Conservation (phyloP, 1,140 invertebrate genomes). For the Pseudomyrmex pallidus region DNA sequence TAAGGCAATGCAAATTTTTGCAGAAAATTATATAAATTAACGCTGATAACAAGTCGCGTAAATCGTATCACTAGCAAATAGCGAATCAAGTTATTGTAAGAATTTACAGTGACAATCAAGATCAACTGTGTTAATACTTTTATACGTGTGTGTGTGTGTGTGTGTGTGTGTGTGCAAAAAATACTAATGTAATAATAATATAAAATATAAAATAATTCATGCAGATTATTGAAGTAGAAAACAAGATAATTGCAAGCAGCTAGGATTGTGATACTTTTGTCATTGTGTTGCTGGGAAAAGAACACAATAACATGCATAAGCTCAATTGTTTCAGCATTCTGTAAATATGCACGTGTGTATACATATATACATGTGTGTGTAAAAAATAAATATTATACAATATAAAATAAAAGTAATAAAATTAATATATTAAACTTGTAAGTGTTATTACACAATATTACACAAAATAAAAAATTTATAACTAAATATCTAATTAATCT, state of each 20-base stretch:
- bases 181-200: conserved; percentile 39
- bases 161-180: conserved; percentile 27
- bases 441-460: conserved; percentile 19
- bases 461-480: conserved; percentile 6
- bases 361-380: too few species aligned
- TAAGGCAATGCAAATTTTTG: too few species aligned
- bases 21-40: too few species aligned
- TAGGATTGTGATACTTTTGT: conserved; percentile 40
- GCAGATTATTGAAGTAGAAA: conserved; percentile 52
- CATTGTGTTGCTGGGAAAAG: conserved; percentile 35
- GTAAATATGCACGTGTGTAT: too few species aligned
- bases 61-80: too few species aligned
- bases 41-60: too few species aligned
- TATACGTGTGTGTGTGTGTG: neutral
- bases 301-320: conserved; percentile 51
- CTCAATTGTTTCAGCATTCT: conserved; percentile 26
- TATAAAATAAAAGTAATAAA: conserved; percentile 48
- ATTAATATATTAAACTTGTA: conserved; percentile 30
- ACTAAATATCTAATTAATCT: conserved; percentile 64
- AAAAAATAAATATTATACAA: conserved; percentile 9
- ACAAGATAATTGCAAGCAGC: conserved; percentile 49
- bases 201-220: conserved; percentile 19
- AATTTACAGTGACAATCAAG: neutral
- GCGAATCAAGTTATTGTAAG: neutral
- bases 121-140: neutral